Base-by-base conservation (phyloP, 1,140 invertebrate species). In the Phthorimaea operculella region DNA sequence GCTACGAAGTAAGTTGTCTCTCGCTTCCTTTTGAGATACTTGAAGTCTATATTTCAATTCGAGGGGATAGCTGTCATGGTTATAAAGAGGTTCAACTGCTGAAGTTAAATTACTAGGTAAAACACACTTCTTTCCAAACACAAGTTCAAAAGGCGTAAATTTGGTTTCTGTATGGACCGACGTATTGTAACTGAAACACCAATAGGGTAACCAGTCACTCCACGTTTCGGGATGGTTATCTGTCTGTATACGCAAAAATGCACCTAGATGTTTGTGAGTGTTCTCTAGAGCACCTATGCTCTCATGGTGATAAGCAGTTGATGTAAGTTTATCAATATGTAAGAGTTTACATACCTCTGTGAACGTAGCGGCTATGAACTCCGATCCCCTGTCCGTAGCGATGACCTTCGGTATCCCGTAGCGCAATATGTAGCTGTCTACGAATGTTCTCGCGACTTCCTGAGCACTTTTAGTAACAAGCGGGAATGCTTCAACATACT, bases 401-500 rank as follows among this genome's bases (percentile, higher is more conserved):
- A 50, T 21, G 18, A 12, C 21, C 9, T 33, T 21, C 21, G 48
- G 48, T 9, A 50, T n/a, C 5, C 51, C 51, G 18, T 52, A 42
- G 14, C 17, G n/a, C 4, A 52, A 16, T 2, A 52, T 42, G 42
- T 42, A 52, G 17, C 42, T 52, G 15, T 42, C 6, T 17, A 50
- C 48, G 14, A 50, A 50, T 28, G 17, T 28, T 28, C 9, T 28
- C 1, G 48, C 18, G 8, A 50, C 48, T 9, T 9, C 10, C 14
- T 16, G 16, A 18, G 34, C 17, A n/a, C 18, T 12, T 17, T 52
- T 52, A 4, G 51, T 16, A 4, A 16, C n/a, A 6, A 52, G 15
- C 16, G 51, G 51, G 17, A 42, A 52, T 15, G 51, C 51, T n/a
- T 42, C 33, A 10, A 18, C 17, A 17, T 42, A 52, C 17, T 52